Conservation (phyloP, 2,888 invertebrate genomes). For the Drosophila neutralis region DNA sequence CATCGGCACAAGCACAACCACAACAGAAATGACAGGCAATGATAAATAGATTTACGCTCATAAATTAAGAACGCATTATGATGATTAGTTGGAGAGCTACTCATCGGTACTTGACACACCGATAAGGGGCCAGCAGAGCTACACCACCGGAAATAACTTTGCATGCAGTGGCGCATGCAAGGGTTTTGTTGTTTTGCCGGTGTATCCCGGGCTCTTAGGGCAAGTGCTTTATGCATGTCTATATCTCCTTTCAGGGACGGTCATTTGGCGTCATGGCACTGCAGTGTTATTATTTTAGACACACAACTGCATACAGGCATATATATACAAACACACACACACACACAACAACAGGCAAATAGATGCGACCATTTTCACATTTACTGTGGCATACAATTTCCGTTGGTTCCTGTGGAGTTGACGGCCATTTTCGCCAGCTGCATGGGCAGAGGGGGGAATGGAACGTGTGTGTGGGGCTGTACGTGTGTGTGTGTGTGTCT, state of each 20-base stretch:
- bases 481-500: neutral
- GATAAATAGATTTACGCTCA: constrained; percentile 29
- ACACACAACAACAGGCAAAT: constrained; percentile 11
- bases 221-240: constrained; percentile 31
- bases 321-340: constrained; percentile 1
- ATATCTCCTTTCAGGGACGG: constrained; percentile 29
- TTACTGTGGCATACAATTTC: constrained; percentile 43
- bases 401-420: constrained; percentile 42
- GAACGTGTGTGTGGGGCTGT: neutral
- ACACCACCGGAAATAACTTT: constrained; percentile 34
- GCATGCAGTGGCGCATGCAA: neutral
- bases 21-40: constrained; percentile 27
- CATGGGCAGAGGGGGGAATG: neutral
- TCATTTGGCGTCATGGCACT: constrained; percentile 49
- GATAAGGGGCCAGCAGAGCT: constrained; percentile 7
- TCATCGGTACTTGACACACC: constrained; percentile 23
- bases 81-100: constrained; percentile 34
- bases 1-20: neutral
- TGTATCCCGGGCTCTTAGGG: constrained; percentile 7
- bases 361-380: constrained; percentile 24
- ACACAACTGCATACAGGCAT: constrained; percentile 7
- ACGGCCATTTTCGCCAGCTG: constrained; percentile 15
- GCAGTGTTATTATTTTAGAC: constrained; percentile 57
- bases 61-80: constrained; percentile 43
- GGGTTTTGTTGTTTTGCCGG: constrained; percentile 1